These are phyloP conservation scores for Diachasma alloeum DNA, from an alignment of 1,140 invertebrate species.

Conservation along the genomic window DNA sequence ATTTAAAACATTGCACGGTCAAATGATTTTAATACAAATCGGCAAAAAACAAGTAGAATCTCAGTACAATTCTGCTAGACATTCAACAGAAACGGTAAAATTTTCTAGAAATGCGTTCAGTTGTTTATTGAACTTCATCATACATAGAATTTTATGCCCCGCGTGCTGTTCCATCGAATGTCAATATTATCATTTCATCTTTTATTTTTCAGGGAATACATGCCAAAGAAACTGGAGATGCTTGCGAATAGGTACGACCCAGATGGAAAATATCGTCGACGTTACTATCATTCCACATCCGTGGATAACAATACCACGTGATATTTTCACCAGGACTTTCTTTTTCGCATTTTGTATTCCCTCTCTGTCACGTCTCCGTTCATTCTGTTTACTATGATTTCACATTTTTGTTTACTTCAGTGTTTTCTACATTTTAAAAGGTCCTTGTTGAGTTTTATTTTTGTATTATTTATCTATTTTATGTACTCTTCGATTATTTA, in stretches of 20 bases:
- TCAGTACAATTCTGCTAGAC: too few relatives aligned
- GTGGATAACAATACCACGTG: conserved; percentile 33
- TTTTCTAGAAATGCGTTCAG: too few relatives aligned
- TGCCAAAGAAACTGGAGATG: conserved; percentile 38
- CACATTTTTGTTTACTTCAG: not conserved
- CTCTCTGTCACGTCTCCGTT: not conserved
- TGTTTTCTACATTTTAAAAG: not conserved
- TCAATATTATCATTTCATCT: not conserved
- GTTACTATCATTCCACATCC: conserved; percentile 35
- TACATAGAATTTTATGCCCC: too few relatives aligned
- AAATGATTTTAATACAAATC: too few relatives aligned
- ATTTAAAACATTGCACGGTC: too few relatives aligned
- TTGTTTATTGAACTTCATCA: too few relatives aligned
- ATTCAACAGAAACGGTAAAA: too few relatives aligned
- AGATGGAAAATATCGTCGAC: conserved; percentile 37
- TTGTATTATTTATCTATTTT: not conserved
- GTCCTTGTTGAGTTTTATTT: not conserved
- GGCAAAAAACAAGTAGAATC: too few relatives aligned
- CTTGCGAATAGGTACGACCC: conserved; percentile 43
- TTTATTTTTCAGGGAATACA: conserved; percentile 38
- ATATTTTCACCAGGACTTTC: conserved; percentile 5
- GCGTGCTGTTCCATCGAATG: too few relatives aligned
- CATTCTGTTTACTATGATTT: not conserved
- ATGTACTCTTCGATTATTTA: too few relatives aligned
- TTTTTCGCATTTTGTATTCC: not conserved